Evolutionary conservation across 2,888 invertebrate genomes (phyloP).

Genomic region (Trissonchulus latispiculum): DNA sequence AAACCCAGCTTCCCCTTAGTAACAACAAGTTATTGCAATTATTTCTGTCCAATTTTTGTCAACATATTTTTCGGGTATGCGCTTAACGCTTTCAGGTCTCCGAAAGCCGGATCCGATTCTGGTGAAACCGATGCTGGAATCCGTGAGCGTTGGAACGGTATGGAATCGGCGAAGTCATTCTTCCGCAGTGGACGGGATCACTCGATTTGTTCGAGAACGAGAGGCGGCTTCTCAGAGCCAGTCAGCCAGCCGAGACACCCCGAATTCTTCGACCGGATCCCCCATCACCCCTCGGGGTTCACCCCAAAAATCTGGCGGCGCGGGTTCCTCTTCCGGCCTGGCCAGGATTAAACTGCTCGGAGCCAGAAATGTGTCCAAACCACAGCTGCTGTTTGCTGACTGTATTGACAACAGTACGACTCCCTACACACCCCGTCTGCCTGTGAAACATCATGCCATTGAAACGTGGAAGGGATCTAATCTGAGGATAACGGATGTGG

Average conservation of each 20-base stretch:
- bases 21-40: too few relatives aligned
- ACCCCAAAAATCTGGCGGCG: not conserved
- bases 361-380: not conserved
- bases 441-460: slow-evolving; percentile 27
- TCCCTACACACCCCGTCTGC: slow-evolving; percentile 31
- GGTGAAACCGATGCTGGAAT: not conserved
- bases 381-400: slow-evolving; percentile 14
- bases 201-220: too few relatives aligned
- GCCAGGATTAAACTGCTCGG: not conserved
- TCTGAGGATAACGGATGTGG: not conserved
- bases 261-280: not conserved
- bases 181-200: not conserved
- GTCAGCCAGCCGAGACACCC: not conserved
- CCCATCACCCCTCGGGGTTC: too few relatives aligned
- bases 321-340: not conserved
- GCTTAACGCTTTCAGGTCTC: slow-evolving; percentile 19
- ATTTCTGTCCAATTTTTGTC: too few relatives aligned
- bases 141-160: not conserved
- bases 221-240: too few relatives aligned
- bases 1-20: too few relatives aligned
- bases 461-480: not conserved
- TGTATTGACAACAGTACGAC: slow-evolving; percentile 29
- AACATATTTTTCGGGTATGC: too few relatives aligned
- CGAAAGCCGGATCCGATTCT: not conserved
- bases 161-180: not conserved